These are phyloP conservation scores for Heliocidaris tuberculata DNA, from an alignment of 35 echinoderm and acorn worm genomes.

Conservation along the genomic window DNA sequence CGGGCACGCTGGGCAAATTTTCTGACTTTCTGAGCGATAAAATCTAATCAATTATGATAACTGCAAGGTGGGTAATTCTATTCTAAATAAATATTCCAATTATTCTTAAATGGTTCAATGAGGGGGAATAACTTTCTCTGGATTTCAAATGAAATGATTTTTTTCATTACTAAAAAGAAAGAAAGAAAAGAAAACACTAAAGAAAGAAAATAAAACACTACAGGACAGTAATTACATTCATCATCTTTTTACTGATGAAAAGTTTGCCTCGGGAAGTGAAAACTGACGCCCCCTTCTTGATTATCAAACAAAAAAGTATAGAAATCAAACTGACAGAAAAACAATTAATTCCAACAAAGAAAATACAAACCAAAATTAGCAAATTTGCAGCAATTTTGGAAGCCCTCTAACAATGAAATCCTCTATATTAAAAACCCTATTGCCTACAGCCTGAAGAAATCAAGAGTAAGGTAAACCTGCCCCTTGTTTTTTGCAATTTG, in stretches of 20 bases:
- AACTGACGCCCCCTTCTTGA: not conserved
- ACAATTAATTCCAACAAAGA: not conserved
- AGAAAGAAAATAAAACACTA: not conserved
- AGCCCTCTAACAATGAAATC: not conserved
- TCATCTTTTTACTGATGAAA: not conserved
- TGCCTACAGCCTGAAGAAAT: not conserved
- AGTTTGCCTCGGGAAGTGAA: not conserved
- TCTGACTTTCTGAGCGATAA: constrained; percentile 23
- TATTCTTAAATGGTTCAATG: not conserved
- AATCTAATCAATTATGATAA: constrained; percentile 41
- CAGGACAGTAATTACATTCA: not conserved
- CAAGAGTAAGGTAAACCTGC: not conserved
- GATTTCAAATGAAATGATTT: not conserved
- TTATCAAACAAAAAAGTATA: not conserved
- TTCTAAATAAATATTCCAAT: constrained; percentile 15
- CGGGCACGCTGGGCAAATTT: not conserved
- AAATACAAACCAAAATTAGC: not conserved
- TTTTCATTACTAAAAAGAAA: not conserved
- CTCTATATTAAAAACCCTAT: not conserved
- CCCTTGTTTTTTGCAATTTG: too few species aligned
- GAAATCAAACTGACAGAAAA: not conserved
- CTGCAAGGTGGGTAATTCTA: not conserved
- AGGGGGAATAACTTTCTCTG: not conserved
- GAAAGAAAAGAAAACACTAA: not conserved
- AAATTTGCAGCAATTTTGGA: not conserved